Percentiles rank a stretch among this genome's conserved stretches.
These are phyloP conservation scores for Rhagoletis pomonella DNA, from an alignment of 1,140 invertebrate genomes.

Conservation along the genomic window DNA sequence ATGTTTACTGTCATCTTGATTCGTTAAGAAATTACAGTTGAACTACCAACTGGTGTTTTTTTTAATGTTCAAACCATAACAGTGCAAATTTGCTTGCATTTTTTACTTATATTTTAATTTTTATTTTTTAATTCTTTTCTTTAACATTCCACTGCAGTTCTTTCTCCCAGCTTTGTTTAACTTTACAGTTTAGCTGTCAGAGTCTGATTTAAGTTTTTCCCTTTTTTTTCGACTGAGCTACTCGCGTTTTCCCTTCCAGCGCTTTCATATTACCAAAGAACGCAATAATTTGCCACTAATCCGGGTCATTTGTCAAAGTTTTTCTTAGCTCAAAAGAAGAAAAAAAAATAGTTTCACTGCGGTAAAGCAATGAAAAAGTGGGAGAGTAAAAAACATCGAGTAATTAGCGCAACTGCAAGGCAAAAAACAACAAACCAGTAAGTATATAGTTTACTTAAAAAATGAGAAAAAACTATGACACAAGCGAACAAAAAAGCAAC, in stretches of 20 bases:
- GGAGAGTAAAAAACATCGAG: neutral
- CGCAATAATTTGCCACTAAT: slow-evolving; percentile 49
- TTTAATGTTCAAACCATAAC: neutral
- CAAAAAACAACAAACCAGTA: neutral
- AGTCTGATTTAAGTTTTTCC: neutral
- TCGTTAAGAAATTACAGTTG: neutral
- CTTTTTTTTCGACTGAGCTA: neutral
- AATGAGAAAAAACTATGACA: neutral
- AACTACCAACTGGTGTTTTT: neutral
- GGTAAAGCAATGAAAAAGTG: neutral
- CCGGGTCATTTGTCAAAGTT: slow-evolving; percentile 50
- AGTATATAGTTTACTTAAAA: neutral
- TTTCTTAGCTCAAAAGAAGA: slow-evolving; percentile 44
- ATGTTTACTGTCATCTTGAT: slow-evolving; percentile 3
- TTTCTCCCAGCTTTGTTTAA: too few relatives aligned
- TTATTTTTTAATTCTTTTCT: neutral
- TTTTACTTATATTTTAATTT: neutral
- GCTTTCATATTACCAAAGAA: neutral
- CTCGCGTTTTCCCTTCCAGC: neutral
- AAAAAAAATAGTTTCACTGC: slow-evolving; percentile 43
- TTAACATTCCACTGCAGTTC: neutral
- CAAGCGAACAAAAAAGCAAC: neutral
- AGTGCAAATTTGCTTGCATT: neutral
- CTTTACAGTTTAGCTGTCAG: slow-evolving; percentile 2
- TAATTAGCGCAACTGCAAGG: slow-evolving; percentile 23